These are phyloP conservation scores for Osedax fenrisi DNA, from an alignment of 2,888 invertebrate genomes.

Conservation along the genomic window DNA sequence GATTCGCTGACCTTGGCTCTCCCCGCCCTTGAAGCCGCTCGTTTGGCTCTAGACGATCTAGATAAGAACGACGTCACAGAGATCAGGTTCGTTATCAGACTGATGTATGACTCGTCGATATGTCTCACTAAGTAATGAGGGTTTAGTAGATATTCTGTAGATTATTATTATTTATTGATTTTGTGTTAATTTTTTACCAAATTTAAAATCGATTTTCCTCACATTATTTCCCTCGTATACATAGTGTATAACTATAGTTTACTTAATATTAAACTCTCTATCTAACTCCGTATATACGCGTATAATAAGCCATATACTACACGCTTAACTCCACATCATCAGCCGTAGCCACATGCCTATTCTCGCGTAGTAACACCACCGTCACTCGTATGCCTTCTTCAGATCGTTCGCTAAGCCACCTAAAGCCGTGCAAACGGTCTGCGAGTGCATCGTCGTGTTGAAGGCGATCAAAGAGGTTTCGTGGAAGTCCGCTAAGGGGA, in stretches of 20 bases:
- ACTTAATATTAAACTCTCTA: too few species aligned
- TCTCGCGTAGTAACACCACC: too few species aligned
- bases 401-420: constrained; percentile 80
- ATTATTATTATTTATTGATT: not conserved
- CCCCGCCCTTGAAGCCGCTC: constrained; percentile 71
- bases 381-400: too few species aligned
- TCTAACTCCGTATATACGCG: too few species aligned
- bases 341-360: too few species aligned
- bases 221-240: too few species aligned
- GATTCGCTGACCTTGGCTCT: constrained; percentile 67
- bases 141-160: too few species aligned
- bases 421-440: constrained; percentile 73
- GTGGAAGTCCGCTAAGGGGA: constrained; percentile 78
- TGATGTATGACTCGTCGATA: too few species aligned
- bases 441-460: constrained; percentile 77
- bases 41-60: constrained; percentile 66
- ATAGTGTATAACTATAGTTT: too few species aligned
- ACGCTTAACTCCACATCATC: too few species aligned
- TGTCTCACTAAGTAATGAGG: too few species aligned
- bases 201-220: not conserved
- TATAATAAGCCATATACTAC: too few species aligned
- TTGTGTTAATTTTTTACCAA: not conserved
- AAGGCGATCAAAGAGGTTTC: constrained; percentile 70
- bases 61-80: constrained; percentile 83
- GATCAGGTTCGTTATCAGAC: constrained; percentile 55